Conservation (phyloP, 1,140 invertebrate genomes). For the Ooceraea biroi region DNA sequence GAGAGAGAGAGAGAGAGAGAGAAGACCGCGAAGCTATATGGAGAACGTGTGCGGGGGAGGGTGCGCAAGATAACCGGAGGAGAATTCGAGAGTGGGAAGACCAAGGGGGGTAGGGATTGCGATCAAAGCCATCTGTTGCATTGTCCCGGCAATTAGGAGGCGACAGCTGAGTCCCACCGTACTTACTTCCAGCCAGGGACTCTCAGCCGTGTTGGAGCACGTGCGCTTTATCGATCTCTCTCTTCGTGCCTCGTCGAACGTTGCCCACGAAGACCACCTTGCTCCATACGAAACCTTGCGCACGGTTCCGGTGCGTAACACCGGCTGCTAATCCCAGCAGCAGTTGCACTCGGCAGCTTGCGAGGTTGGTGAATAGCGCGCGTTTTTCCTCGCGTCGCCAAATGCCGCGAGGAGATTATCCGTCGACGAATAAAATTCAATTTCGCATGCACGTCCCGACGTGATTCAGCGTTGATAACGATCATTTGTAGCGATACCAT, state of each 20-base stretch:
- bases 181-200: constrained; percentile 84
- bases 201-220: constrained; percentile 82
- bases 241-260: constrained; percentile 66
- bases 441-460: background rate
- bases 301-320: constrained; percentile 53
- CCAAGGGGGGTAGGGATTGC: constrained; percentile 79
- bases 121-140: constrained; percentile 87
- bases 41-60: too few species aligned
- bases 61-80: constrained; percentile 33
- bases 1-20: constrained; percentile 41
- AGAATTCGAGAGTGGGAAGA: constrained; percentile 73
- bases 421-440: background rate
- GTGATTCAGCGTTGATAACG: background rate
- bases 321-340: background rate
- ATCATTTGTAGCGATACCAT: background rate
- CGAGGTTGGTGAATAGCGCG: background rate
- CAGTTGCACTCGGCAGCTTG: constrained; percentile 1
- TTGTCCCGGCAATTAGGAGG: constrained; percentile 87
- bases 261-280: constrained; percentile 70
- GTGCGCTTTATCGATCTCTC: constrained; percentile 82
- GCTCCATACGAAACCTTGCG: constrained; percentile 42
- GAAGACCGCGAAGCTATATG: constrained; percentile 24
- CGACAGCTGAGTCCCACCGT: constrained; percentile 86
- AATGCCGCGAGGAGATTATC: too few species aligned
- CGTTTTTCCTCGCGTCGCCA: background rate